Conservation (phyloP, 1,140 invertebrate species). For the Charaxes varanes region DNA sequence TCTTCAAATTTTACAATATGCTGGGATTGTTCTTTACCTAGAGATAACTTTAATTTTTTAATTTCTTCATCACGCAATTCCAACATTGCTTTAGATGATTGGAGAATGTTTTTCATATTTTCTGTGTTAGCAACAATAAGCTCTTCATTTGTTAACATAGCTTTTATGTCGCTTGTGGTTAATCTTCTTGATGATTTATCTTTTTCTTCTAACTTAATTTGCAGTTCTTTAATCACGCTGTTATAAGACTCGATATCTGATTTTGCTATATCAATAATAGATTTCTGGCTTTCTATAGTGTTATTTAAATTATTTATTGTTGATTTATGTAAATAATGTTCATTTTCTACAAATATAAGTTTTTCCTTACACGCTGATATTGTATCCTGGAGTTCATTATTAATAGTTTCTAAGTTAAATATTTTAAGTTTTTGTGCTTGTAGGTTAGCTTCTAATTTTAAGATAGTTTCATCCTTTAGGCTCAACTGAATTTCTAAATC, state of each 20-base stretch:
- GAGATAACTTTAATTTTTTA: slow-evolving; percentile 26
- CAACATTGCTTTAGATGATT: slow-evolving; percentile 37
- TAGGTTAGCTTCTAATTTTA: slow-evolving; percentile 40
- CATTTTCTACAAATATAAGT: slow-evolving; percentile 29
- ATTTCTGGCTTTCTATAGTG: slow-evolving; percentile 44
- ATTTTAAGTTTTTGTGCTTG: slow-evolving; percentile 35
- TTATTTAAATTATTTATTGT: slow-evolving; percentile 42
- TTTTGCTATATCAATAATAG: slow-evolving; percentile 29
- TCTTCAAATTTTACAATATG: slow-evolving; percentile 11
- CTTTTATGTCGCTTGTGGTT: slow-evolving; percentile 27
- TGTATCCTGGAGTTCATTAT: slow-evolving; percentile 29
- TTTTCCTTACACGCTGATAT: slow-evolving; percentile 36
- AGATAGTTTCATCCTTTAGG: slow-evolving; percentile 32
- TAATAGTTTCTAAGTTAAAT: slow-evolving; percentile 34
- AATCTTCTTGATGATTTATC: too few relatives aligned
- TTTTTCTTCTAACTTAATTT: slow-evolving; percentile 39
- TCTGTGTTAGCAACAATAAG: slow-evolving; percentile 55
- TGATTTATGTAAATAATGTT: slow-evolving; percentile 36
- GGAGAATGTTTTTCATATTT: slow-evolving; percentile 53
- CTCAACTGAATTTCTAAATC: slow-evolving; percentile 33
- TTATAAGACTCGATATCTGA: slow-evolving; percentile 47
- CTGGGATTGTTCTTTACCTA: slow-evolving; percentile 17
- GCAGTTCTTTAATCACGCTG: slow-evolving; percentile 40
- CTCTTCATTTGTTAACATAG: slow-evolving; percentile 48
- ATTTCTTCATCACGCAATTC: slow-evolving; percentile 40